Evolutionary conservation across 1,140 invertebrate species (phyloP).

Genomic region (Drosophila trapezifrons): DNA sequence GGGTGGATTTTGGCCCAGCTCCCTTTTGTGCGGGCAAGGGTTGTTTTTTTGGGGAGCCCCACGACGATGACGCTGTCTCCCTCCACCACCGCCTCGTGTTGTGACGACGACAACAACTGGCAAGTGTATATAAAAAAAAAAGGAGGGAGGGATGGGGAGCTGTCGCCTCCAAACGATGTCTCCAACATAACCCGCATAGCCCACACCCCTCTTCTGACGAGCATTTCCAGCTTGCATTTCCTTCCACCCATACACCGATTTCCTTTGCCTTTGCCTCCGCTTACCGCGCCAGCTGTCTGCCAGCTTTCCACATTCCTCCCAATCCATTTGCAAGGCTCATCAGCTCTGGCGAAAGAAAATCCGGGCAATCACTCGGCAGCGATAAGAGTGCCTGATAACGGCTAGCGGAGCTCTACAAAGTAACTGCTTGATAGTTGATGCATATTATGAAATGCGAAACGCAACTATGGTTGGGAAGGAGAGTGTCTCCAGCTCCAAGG

Average conservation of each 20-base stretch:
- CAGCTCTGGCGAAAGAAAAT: slow-evolving; percentile 31
- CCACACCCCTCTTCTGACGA: not conserved
- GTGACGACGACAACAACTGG: slow-evolving; percentile 50
- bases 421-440: slow-evolving; percentile 8
- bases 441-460: slow-evolving; percentile 6
- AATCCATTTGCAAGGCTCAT: slow-evolving; percentile 34
- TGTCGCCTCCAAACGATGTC: slow-evolving; percentile 27
- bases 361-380: slow-evolving; percentile 22
- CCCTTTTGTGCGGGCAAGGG: slow-evolving; percentile 34
- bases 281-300: slow-evolving; percentile 39
- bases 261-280: not conserved
- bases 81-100: slow-evolving; percentile 22
- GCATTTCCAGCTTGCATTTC: slow-evolving; percentile 19
- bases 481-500: too few species aligned
- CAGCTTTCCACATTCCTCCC: slow-evolving; percentile 23
- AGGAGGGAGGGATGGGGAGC: not conserved
- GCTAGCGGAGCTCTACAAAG: slow-evolving; percentile 5
- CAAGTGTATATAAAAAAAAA: slow-evolving; percentile 12
- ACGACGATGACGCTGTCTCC: slow-evolving; percentile 3
- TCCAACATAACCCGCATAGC: slow-evolving; percentile 26
- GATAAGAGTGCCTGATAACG: slow-evolving; percentile 39
- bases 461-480: not conserved
- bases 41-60: slow-evolving; percentile 34
- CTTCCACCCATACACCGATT: too few species aligned
- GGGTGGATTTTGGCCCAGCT: slow-evolving; percentile 27